Evolutionary conservation across 2,888 invertebrate species (phyloP), one percentile per base, ranked within the genome.

Genomic region (Pteria penguin): DNA sequence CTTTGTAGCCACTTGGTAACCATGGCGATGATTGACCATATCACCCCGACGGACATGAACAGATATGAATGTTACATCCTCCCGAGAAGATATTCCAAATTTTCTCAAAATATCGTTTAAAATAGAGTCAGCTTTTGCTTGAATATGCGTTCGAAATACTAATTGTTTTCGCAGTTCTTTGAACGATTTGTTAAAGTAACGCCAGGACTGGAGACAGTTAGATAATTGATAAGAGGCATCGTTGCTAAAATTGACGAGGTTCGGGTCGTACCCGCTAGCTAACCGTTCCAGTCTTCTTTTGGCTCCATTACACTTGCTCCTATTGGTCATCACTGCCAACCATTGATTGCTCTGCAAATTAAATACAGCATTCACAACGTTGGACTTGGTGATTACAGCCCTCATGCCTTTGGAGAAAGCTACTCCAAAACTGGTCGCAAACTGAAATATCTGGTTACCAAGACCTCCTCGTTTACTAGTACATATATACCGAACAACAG

Each of bases 371-470:
- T 68, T 57, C 4, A 68, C 33, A 5, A 32, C 24, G 14, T 33
- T 57, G 3, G 14, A 31, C 18, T 57, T 31, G 14, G 29, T 5
- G 32, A 57, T 57, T 5, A 68, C 68, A 4, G 55, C 31, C 2
- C 18, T 31, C 68, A 68, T 68, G 11, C 57, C 31, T 32, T 68
- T 68, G 11, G 27, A 31, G 32, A 57, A 55, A 2, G 68, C 68
- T 1, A 55, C 29, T 11, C 68, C 68, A 57, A 57, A 68, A 5
- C 68, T 52, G 26, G 68, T 26, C 4, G 68, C 68, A 57, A 68
- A 68, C 33, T 68, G 52, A 57, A 68, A 68, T 26, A 68, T n/a
- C n/a, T 68, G 55, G 57, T 68, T 68, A 22, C 68, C 68, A 22
- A 68, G 22, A 8, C 68, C 57, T 1, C 68, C 68, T 31, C 22